These are phyloP conservation scores for Proteles cristata DNA, from an alignment of 2,113 vertebrate species.

Conservation along the genomic window DNA sequence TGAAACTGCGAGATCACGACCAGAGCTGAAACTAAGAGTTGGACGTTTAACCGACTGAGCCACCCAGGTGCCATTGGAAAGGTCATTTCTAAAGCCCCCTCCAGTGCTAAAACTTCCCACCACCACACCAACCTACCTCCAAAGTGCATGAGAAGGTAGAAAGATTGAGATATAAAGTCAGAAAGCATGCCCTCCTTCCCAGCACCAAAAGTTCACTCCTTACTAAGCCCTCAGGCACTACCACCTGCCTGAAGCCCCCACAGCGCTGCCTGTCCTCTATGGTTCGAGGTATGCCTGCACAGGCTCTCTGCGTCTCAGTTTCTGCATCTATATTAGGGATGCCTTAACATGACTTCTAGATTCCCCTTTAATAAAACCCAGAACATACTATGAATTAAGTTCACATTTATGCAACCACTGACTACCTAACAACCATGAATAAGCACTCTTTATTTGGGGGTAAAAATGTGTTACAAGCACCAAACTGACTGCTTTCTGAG, in stretches of 20 bases:
- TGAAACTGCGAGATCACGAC: too few species aligned
- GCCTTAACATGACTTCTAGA: not conserved
- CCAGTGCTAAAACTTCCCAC: not conserved
- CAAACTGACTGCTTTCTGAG: not conserved
- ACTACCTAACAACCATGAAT: not conserved
- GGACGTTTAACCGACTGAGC: too few species aligned
- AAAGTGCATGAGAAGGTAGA: not conserved
- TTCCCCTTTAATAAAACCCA: not conserved
- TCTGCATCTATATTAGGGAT: not conserved
- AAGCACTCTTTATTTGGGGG: not conserved
- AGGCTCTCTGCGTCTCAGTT: not conserved
- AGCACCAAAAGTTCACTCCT: not conserved
- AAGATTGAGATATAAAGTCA: not conserved
- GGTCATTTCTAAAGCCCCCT: not conserved
- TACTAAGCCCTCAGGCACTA: fast-evolving
- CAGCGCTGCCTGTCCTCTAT: fast-evolving
- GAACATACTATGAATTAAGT: not conserved
- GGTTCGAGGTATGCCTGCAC: not conserved
- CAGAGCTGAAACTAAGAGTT: too few species aligned
- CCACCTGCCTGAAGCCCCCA: not conserved
- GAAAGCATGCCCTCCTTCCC: not conserved
- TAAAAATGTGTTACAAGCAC: not conserved
- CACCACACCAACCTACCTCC: not conserved
- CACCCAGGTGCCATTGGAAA: not conserved
- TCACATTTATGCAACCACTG: not conserved